Evolutionary conservation across 2,797 vertebrate species (phyloP).

Genomic region (Pseudochaenichthys georgianus): DNA sequence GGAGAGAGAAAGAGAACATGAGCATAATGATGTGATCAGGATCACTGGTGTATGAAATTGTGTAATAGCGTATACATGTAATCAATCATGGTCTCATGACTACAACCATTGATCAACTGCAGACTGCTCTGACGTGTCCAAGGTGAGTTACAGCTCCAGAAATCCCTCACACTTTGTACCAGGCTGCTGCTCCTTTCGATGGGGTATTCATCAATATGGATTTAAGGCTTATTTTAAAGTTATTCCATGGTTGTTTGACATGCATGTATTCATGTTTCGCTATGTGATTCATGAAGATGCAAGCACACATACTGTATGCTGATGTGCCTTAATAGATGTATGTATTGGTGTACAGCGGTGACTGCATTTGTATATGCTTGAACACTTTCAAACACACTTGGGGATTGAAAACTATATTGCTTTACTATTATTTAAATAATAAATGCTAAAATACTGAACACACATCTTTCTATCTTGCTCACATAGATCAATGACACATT

Average conservation of each 20-base stretch:
- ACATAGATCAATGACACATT: neutral
- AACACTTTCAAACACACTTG: neutral
- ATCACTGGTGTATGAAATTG: slow-evolving; percentile 54
- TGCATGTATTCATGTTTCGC: slow-evolving; percentile 27
- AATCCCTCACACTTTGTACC: slow-evolving; percentile 37
- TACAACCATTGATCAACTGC: slow-evolving; percentile 55
- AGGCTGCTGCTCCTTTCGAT: slow-evolving; percentile 23
- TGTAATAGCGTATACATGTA: slow-evolving; percentile 54
- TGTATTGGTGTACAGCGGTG: neutral
- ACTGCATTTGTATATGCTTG: neutral
- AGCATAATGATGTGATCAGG: slow-evolving; percentile 54
- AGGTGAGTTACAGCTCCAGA: slow-evolving; percentile 26
- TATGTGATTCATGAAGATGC: slow-evolving; percentile 11
- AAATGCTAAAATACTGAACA: neutral
- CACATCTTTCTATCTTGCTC: neutral
- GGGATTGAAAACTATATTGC: neutral
- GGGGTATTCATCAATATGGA: slow-evolving; percentile 41
- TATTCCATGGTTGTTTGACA: slow-evolving; percentile 23
- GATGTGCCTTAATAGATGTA: neutral
- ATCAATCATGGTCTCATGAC: slow-evolving; percentile 56
- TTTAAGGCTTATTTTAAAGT: slow-evolving; percentile 41
- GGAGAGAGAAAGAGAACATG: slow-evolving; percentile 45
- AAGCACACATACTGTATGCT: neutral
- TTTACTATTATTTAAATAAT: neutral
- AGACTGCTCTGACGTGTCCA: slow-evolving; percentile 21